Evolutionary conservation across 2,797 vertebrate species (phyloP).

Genomic region (Ctenosaura bakeri): DNA sequence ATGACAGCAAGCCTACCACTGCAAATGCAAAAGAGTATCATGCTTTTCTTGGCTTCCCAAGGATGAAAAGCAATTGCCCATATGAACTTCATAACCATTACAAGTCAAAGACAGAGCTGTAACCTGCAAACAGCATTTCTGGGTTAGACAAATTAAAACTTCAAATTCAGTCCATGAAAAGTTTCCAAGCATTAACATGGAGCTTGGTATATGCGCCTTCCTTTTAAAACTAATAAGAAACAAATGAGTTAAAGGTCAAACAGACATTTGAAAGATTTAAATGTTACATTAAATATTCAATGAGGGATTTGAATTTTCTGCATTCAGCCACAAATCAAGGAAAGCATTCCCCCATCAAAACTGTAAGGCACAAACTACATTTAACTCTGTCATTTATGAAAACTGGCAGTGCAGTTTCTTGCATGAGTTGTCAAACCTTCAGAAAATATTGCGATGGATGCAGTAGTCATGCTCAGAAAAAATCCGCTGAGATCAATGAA

Average conservation of each 20-base stretch:
- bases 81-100: too few species aligned
- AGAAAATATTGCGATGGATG: neutral
- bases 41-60: too few species aligned
- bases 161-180: too few species aligned
- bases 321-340: neutral
- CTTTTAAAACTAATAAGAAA: neutral
- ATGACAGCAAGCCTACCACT: too few species aligned
- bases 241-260: neutral
- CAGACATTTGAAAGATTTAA: neutral
- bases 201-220: neutral
- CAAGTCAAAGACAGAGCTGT: too few species aligned
- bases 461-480: neutral
- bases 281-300: neutral
- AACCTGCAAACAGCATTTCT: too few species aligned
- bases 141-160: too few species aligned
- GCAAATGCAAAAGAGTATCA: too few species aligned
- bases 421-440: neutral
- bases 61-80: too few species aligned
- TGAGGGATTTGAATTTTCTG: neutral
- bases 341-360: neutral
- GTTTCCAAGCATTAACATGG: neutral
- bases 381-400: neutral
- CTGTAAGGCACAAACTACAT: neutral
- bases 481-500: neutral
- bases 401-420: neutral